Percentiles rank a stretch among this genome's conserved stretches.
These are phyloP conservation scores for Oithona nana DNA, from an alignment of 2,888 invertebrate genomes.

Conservation along the genomic window DNA sequence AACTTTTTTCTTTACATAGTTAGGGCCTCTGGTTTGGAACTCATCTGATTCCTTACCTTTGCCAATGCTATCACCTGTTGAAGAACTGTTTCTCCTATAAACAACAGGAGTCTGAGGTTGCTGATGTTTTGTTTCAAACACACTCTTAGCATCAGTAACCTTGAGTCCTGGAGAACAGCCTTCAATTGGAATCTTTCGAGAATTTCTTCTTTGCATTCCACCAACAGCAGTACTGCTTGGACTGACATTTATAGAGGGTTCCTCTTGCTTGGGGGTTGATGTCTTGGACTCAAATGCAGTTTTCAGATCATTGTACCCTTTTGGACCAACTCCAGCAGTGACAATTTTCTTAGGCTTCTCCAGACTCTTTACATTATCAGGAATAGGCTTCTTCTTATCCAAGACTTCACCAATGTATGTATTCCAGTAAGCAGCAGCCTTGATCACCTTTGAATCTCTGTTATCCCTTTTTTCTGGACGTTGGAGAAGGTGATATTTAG, in stretches of 20 bases:
- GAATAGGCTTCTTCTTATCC: neutral
- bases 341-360: slow-evolving; percentile 18
- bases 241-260: neutral
- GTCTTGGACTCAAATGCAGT: slow-evolving; percentile 9
- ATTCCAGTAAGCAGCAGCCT: slow-evolving; percentile 16
- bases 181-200: neutral
- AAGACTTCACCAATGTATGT: slow-evolving; percentile 17
- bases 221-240: neutral
- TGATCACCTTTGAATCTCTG: slow-evolving; percentile 18
- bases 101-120: slow-evolving; percentile 9
- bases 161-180: slow-evolving; percentile 14
- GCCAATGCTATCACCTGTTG: neutral
- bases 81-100: slow-evolving; percentile 5
- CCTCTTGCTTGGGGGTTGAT: neutral
- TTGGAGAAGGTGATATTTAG: neutral
- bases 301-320: slow-evolving; percentile 13
- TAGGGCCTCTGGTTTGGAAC: neutral
- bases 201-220: slow-evolving; percentile 4
- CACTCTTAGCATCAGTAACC: slow-evolving; percentile 16
- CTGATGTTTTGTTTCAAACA: slow-evolving; percentile 15
- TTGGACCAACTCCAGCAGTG: slow-evolving; percentile 16
- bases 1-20: neutral
- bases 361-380: neutral
- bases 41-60: neutral
- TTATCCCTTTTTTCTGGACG: slow-evolving; percentile 1